Conservation (phyloP, 2,113 vertebrate genomes). For the Nothocercus nigrocapillus region DNA sequence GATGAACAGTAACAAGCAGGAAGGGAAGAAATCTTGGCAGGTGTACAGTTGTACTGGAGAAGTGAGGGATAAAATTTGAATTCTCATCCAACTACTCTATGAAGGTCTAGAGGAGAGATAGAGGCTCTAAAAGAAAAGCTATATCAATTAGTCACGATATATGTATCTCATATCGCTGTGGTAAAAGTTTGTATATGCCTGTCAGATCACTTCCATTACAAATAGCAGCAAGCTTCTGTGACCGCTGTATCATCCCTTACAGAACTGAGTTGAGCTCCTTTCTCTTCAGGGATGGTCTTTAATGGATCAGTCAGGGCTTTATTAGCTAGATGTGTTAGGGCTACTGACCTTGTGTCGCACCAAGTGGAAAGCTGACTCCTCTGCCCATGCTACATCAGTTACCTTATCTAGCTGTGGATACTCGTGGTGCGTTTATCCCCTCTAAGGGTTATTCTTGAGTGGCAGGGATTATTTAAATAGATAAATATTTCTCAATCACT, state of each 20-base stretch:
- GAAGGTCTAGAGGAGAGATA: not conserved
- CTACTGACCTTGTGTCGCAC: not conserved
- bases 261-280: not conserved
- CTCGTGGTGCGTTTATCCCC: not conserved
- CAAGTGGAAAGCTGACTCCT: not conserved
- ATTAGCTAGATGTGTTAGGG: not conserved
- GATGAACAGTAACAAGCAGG: not conserved
- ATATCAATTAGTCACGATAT: not conserved
- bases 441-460: not conserved
- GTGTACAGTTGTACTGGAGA: not conserved
- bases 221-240: not conserved
- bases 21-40: not conserved
- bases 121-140: not conserved
- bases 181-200: not conserved
- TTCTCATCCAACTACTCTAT: not conserved
- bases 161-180: not conserved
- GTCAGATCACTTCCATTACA: not conserved
- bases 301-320: not conserved
- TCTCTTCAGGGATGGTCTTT: not conserved
- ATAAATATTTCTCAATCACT: not conserved
- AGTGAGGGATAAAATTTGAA: not conserved
- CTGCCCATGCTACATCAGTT: not conserved
- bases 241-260: not conserved
- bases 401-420: not conserved
- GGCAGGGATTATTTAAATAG: not conserved